Evolutionary conservation across 1,140 invertebrate species (phyloP), one percentile per base, ranked within the genome.

Genomic region (Parasteatoda tepidariorum): DNA sequence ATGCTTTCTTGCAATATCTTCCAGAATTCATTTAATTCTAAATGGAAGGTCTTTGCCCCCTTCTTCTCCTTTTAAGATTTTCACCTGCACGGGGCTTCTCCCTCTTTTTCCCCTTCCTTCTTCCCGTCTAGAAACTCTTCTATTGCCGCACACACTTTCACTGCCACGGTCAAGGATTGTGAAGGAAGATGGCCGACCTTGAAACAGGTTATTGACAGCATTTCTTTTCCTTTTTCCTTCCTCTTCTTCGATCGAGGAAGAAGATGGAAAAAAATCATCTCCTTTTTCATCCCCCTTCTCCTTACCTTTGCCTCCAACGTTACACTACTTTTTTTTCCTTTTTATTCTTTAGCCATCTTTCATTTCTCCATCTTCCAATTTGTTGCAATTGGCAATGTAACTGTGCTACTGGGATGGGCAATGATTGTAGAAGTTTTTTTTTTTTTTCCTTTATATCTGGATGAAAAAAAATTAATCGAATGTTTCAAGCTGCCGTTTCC

Each of bases 41-140:
- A n/a, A n/a, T n/a, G n/a, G 57, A 22, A 31, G 61, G 61, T 64
- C 61, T 30, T 64, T 64, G 61, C 26, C 64, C 31, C 31, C 64
- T 41, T 41, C n/a, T 9, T 33, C 22, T 64, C n/a, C 64, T 38
- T 26, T 18, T 67, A n/a, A 15, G 22, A 30, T 30, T 30, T 64
- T 26, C 57, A 59, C 57, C 57, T 59, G 57, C 57, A 15, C 15
- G 18, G 57, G 55, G 4, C 24, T 22, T 26, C 57, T 59, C 15
- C 24, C 57, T 26, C 57, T 59, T 59, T n/a, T 26, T 26, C 64
- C 64, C 64, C 33, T 67, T 67, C 34, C 64, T 67, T 41, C 64
- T 67, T 67, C 64, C 64, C 64, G 64, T 67, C 64, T 67, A 33
- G 64, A 67, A 48, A 67, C 64, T 67, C 64, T 67, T 67, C 41